phyloP scores from a whole-genome alignment of 2,888 invertebrate genomes.

The Conistra vaccinii region DNA sequence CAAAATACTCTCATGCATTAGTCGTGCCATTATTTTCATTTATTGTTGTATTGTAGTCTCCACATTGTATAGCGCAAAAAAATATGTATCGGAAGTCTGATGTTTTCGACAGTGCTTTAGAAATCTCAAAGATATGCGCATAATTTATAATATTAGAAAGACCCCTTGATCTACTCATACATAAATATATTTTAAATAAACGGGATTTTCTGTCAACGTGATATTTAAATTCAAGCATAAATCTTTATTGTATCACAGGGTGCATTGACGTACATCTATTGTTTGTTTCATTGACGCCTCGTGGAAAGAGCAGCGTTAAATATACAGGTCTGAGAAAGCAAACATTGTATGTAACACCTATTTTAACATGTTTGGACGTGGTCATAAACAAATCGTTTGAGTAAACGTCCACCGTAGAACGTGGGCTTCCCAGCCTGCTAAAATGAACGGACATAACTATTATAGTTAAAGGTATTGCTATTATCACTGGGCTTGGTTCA shows the following conservation, averaged over 20 bases:
- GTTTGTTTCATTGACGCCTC: slow-evolving; percentile 28
- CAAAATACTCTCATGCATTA: no score
- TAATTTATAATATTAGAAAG: neutral
- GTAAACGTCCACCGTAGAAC: slow-evolving; percentile 15
- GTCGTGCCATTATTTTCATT: no score
- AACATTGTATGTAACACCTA: slow-evolving; percentile 33
- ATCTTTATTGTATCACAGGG: slow-evolving; percentile 21
- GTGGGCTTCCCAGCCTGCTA: slow-evolving; percentile 20
- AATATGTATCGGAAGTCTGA: no score
- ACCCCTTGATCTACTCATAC: slow-evolving; percentile 2
- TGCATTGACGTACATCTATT: slow-evolving; percentile 26
- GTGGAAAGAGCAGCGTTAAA: slow-evolving; percentile 35
- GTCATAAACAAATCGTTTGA: slow-evolving; percentile 44
- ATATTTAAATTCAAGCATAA: slow-evolving; percentile 17
- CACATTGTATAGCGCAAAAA: no score
- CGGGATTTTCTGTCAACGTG: neutral
- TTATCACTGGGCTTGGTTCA: neutral
- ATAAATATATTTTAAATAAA: slow-evolving; percentile 1
- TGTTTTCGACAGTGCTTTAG: neutral
- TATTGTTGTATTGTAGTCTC: no score
- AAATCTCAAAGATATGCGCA: slow-evolving; percentile 7
- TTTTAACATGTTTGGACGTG: slow-evolving; percentile 46
- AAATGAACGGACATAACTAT: neutral
- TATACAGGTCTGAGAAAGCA: slow-evolving; percentile 37
- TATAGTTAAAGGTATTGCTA: slow-evolving; percentile 1